phyloP scores from a whole-genome alignment of 1,140 invertebrate species.

The Bombus picipes region DNA sequence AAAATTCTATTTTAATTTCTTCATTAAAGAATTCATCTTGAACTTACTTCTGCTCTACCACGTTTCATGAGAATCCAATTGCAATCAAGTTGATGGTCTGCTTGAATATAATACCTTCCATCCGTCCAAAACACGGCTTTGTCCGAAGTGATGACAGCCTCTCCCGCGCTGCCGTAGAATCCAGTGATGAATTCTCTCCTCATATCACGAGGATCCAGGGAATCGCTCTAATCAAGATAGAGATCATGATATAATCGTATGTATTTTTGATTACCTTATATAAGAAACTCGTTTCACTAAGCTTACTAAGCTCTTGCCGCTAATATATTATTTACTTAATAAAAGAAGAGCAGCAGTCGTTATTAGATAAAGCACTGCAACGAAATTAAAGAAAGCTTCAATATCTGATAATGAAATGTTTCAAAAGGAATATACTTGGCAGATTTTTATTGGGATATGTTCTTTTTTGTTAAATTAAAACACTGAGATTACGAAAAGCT shows the following conservation, averaged over 20 bases:
- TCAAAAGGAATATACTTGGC: background rate
- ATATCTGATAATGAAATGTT: background rate
- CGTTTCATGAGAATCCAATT: constrained; percentile 92
- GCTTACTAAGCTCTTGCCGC: no score
- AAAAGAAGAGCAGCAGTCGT: background rate
- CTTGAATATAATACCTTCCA: constrained; percentile 91
- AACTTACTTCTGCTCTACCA: constrained; percentile 72
- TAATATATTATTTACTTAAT: background rate
- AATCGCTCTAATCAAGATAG: constrained; percentile 83
- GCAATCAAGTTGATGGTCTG: constrained; percentile 89
- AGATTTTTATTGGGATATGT: no score
- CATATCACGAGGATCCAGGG: constrained; percentile 88
- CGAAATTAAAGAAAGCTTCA: background rate
- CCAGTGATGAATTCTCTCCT: constrained; percentile 92
- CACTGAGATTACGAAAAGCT: constrained; percentile 13
- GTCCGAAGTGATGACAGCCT: constrained; percentile 89
- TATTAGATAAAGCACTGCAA: background rate
- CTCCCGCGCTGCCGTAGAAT: constrained; percentile 92
- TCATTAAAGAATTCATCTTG: background rate
- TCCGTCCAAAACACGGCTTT: constrained; percentile 95
- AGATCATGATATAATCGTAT: constrained; percentile 4
- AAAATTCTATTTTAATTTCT: background rate
- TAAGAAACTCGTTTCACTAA: background rate
- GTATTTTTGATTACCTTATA: no score
- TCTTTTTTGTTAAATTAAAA: background rate